A percentile compares a stretch with the other conserved stretches of the same genome.
phyloP scores from a whole-genome alignment of 1,140 invertebrate species.

The Nebria ingens region DNA sequence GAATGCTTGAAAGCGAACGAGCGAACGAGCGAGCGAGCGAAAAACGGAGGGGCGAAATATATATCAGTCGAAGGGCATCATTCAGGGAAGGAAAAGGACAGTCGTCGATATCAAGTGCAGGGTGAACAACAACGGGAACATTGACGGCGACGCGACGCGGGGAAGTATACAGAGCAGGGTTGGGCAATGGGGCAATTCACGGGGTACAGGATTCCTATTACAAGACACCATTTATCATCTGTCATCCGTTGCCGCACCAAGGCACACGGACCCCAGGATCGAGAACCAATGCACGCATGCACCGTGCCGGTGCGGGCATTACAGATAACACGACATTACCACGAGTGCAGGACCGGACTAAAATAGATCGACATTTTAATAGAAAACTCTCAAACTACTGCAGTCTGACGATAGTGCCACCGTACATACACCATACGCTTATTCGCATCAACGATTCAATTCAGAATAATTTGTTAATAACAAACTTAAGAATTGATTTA shows the following conservation, averaged over 20 bases:
- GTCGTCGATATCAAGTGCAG: background rate
- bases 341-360: background rate
- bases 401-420: slow-evolving; percentile 9
- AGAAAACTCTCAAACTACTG: slow-evolving; percentile 10
- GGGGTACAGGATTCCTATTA: slow-evolving; percentile 11
- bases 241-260: slow-evolving; percentile 5
- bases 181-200: slow-evolving; percentile 9
- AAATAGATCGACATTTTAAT: too few species aligned
- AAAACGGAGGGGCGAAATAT: too few species aligned
- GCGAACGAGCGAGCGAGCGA: too few species aligned
- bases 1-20: background rate
- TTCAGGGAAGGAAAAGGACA: background rate
- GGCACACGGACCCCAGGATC: too few species aligned
- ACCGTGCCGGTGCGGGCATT: background rate
- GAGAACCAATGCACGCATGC: slow-evolving; percentile 7
- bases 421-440: too few species aligned
- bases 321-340: slow-evolving; percentile 2
- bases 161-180: background rate
- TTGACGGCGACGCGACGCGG: background rate
- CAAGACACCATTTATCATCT: slow-evolving; percentile 12
- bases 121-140: too few species aligned
- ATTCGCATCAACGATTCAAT: too few species aligned
- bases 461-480: too few species aligned
- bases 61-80: background rate
- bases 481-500: too few species aligned